Evolutionary conservation across 1,140 invertebrate species (phyloP).

Genomic region (Ylistrum balloti): DNA sequence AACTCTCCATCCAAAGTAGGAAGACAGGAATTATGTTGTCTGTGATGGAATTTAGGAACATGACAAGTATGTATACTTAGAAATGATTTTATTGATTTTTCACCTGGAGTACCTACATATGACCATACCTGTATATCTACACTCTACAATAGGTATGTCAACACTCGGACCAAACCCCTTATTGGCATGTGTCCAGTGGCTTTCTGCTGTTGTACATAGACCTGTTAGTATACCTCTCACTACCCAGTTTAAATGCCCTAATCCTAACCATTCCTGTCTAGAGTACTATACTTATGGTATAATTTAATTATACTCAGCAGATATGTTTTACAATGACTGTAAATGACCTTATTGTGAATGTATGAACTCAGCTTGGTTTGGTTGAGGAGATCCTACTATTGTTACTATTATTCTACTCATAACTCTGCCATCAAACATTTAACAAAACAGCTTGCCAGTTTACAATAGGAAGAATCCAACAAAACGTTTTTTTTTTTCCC

Average conservation of each 20-base stretch:
- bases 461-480: neutral
- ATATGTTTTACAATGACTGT: neutral
- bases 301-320: slow-evolving; percentile 29
- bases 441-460: neutral
- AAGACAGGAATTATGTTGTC: too few species aligned
- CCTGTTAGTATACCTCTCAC: neutral
- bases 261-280: neutral
- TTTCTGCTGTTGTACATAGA: neutral
- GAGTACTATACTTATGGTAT: neutral
- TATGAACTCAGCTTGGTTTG: neutral
- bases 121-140: neutral
- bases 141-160: neutral
- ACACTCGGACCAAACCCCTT: slow-evolving; percentile 28
- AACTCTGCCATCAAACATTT: neutral
- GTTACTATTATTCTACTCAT: neutral
- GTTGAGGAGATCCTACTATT: neutral
- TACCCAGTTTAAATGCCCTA: neutral
- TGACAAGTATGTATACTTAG: neutral
- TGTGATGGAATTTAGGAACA: neutral
- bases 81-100: slow-evolving; percentile 26
- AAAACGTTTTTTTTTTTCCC: neutral
- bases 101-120: neutral
- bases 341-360: neutral
- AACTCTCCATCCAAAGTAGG: too few species aligned
- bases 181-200: neutral